Base-by-base conservation (phyloP, 2,888 invertebrate genomes). In the Drosophila fungiperda region DNA sequence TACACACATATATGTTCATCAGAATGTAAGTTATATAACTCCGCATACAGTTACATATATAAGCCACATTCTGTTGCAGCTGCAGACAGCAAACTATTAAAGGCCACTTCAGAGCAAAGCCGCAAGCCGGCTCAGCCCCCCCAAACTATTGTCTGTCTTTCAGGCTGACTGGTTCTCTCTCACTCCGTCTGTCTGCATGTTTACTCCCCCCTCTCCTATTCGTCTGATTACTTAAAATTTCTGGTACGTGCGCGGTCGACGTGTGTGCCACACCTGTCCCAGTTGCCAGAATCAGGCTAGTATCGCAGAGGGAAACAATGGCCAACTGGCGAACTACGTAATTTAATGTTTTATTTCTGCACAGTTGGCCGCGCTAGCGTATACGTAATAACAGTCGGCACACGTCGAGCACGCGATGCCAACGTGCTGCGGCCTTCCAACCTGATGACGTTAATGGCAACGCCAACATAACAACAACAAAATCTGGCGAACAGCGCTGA, bases 291-390 rank as follows among this genome's bases (percentile, higher is more conserved):
- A 42, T 80, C 68, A 55, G 58, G 52, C 65, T 38, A 33, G 57
- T 65, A 48, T 80, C 63, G 59, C 61, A 68, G 15, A 23, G 20
- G 45, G 68, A 48, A 70, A 86, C 83, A 80, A 74, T 77, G 68
- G 72, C 35, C 57, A 60, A 67, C 60, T 65, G 62, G 72, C 68
- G 77, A 70, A 78, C 79, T 76, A 81, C 82, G 87, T 85, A 87
- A 89, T 85, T 87, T 89, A 85, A 85, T 89, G 85, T 85, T 85
- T 89, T 84, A 82, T 85, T 84, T 87, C 86, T 80, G 66, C 85
- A 87, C 77, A 72, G 77, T 81, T 79, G 89, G 76, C 77, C 72
- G 70, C 76, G 55, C 67, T 83, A 68, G 74, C 89, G 73, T 81
- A 89, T 86, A 89, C 87, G 87, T 80, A 76, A 84, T 86, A 88